Base-by-base conservation (phyloP, 2,113 vertebrate species). In the Coracopsis vasa region DNA sequence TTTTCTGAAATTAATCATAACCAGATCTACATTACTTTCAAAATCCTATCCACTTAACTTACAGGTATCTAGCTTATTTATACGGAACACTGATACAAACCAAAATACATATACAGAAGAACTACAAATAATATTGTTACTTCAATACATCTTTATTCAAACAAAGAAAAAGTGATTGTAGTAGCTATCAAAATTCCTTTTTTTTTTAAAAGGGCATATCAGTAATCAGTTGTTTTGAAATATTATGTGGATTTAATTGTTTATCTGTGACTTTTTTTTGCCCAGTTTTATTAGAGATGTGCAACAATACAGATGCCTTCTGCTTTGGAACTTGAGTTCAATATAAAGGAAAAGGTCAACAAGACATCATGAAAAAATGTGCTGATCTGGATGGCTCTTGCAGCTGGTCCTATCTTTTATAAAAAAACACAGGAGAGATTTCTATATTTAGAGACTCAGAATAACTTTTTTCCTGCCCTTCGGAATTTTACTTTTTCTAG, bases 331-430 rank as follows among this genome's bases (percentile, higher is more conserved):
- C 27, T 88, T 42, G 3, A n/a, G 44, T 82, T 92, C 45, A 90
- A 42, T 67, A 39, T 29, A 91, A 78, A 33, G 33, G 27, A 94
- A 94, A 81, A 94, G 77, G 86, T 95, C 94, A 92, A 81, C 65
- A 81, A 91, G 86, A 50, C 33, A 91, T 53, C 64, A 74, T 54
- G 47, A 88, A 94, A 93, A 96, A 96, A 89, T 74, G 35, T 88
- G 83, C 72, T 95, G 72, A 94, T 86, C 45, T 64, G 50, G 27
- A 89, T 84, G 56, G 42, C 35, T 39, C 20, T 71, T 96, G 50
- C 80, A 89, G 72, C 35, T 95, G 92, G 50, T 50, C 65, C 27
- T 70, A 84, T 66, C 25, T 84, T 78, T 78, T 31, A 54, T 31
- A 78, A 90, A 91, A 88, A 84, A 51, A 1, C 42, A 66, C 16